Conservation (phyloP, 2,113 vertebrate species). For the Anarhynchus alexandrinus region DNA sequence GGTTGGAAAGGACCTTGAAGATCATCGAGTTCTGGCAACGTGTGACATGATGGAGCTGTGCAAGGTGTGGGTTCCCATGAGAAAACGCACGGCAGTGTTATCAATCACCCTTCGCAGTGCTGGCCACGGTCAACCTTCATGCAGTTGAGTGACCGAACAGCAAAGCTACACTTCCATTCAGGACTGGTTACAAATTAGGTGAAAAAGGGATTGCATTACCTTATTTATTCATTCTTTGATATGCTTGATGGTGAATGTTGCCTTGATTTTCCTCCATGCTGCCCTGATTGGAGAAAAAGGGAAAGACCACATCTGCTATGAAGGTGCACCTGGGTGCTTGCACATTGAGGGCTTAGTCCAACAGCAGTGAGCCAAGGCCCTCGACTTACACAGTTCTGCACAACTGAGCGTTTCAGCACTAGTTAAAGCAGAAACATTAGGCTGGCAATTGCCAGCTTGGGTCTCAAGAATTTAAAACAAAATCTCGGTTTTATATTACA, state of each 20-base stretch:
- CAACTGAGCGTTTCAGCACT: neutral
- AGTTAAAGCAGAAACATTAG: neutral
- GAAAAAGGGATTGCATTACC: neutral
- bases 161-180: neutral
- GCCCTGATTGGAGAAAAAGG: neutral
- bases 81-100: neutral
- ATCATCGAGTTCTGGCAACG: neutral
- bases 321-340: neutral
- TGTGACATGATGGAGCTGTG: neutral
- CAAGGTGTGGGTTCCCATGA: neutral
- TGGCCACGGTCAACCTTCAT: neutral
- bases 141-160: neutral
- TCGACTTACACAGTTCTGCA: neutral
- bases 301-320: neutral
- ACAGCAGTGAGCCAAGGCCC: neutral
- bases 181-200: neutral
- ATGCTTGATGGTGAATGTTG: accelerated
- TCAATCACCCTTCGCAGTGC: accelerated
- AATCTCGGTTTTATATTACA: neutral
- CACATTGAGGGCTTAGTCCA: neutral
- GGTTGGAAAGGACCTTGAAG: too few relatives aligned
- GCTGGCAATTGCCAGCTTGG: neutral
- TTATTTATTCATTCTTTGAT: neutral
- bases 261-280: neutral
- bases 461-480: neutral